Evolutionary conservation across 2,113 vertebrate species (phyloP).

Genomic region (Bubo bubo): DNA sequence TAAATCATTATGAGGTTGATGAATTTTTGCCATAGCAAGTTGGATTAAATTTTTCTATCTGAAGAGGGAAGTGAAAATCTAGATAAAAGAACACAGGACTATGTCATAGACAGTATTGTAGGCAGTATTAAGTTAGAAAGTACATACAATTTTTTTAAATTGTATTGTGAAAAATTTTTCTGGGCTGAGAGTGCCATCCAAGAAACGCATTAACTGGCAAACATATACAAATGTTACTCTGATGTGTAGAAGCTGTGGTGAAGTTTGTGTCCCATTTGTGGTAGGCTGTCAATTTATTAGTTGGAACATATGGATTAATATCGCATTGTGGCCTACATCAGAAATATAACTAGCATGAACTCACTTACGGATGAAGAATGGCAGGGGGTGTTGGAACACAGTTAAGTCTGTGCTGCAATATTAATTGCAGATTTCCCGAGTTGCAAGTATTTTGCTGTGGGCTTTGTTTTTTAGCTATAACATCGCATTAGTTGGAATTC

Average conservation of each 20-base stretch:
- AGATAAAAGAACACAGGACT: not conserved
- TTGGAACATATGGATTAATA: not conserved
- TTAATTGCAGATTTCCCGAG: slow-evolving; percentile 45
- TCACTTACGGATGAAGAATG: not conserved
- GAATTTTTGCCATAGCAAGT: not conserved
- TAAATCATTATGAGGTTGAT: not conserved
- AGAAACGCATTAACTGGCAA: not conserved
- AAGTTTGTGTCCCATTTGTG: not conserved
- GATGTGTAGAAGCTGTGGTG: not conserved
- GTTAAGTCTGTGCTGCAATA: slow-evolving; percentile 11
- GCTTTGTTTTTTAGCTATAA: slow-evolving; percentile 39
- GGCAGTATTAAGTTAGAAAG: not conserved
- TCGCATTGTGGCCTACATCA: not conserved
- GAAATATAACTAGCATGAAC: not conserved
- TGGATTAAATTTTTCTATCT: not conserved
- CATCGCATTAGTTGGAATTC: slow-evolving; percentile 3
- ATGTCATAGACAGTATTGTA: not conserved
- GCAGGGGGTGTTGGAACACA: not conserved
- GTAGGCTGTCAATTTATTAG: not conserved
- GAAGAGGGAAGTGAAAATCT: not conserved
- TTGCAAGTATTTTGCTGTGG: slow-evolving; percentile 35
- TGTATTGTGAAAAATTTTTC: not conserved
- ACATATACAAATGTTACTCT: not conserved
- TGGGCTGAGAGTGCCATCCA: not conserved
- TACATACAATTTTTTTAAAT: not conserved